Evolutionary conservation across 2,113 vertebrate species (phyloP).

Genomic region (Asarcornis scutulata): DNA sequence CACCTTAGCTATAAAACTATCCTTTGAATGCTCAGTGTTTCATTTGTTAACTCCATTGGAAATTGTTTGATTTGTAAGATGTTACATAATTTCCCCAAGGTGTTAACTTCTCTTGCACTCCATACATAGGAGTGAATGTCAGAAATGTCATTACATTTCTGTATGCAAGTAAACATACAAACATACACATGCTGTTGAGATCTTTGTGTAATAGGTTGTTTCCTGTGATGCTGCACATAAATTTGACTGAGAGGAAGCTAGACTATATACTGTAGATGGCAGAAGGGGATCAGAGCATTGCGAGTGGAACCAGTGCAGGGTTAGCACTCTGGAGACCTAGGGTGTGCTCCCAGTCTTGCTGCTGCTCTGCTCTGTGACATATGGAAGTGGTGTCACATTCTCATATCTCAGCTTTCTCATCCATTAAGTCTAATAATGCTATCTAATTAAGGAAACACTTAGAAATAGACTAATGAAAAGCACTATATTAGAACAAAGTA

Average conservation of each 20-base stretch:
- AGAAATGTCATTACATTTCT: neutral
- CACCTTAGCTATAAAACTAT: neutral
- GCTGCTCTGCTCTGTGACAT: neutral
- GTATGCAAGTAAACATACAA: neutral
- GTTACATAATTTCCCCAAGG: neutral
- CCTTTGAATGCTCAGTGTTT: constrained; percentile 6
- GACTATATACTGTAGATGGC: neutral
- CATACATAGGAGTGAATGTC: neutral
- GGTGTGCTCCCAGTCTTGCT: neutral
- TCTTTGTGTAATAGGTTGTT: neutral
- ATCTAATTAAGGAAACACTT: neutral
- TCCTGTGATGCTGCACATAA: neutral
- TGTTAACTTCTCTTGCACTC: neutral
- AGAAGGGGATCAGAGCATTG: neutral
- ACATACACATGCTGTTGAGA: neutral
- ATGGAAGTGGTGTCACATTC: neutral
- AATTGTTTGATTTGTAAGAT: neutral
- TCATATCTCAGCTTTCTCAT: neutral
- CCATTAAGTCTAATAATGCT: neutral
- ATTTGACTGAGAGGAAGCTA: neutral
- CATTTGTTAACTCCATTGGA: neutral
- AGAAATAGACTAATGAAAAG: neutral
- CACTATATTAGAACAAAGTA: neutral
- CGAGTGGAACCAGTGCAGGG: neutral
- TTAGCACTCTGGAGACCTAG: neutral